Evolutionary conservation across 1,140 invertebrate species (phyloP).

Genomic region (Drosophila albomicans): DNA sequence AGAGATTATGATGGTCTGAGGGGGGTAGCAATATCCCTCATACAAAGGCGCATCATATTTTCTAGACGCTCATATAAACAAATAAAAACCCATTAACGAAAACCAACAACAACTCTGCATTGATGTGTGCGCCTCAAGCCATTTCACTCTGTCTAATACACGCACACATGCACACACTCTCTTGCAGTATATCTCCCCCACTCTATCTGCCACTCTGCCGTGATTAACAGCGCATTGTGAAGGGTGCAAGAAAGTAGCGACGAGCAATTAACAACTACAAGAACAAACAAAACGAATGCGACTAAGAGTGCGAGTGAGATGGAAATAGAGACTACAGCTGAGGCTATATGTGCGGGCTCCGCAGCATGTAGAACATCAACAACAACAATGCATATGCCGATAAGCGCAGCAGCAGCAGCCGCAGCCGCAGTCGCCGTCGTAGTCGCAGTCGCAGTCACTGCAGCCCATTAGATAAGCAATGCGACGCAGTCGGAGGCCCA

Average conservation of each 20-base stretch:
- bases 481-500: slow-evolving; percentile 51
- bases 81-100: slow-evolving; percentile 81
- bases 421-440: slow-evolving; percentile 11
- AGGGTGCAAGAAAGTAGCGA: slow-evolving; percentile 77
- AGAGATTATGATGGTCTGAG: slow-evolving; percentile 13
- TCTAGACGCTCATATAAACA: slow-evolving; percentile 67
- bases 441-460: slow-evolving; percentile 42
- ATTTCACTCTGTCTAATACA: neutral
- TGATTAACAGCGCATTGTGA: slow-evolving; percentile 67
- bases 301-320: slow-evolving; percentile 2
- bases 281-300: slow-evolving; percentile 57
- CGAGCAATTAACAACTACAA: slow-evolving; percentile 81
- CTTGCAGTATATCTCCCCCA: neutral
- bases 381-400: slow-evolving; percentile 48
- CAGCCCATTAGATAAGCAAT: slow-evolving; percentile 73
- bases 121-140: slow-evolving; percentile 56
- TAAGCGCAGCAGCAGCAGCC: slow-evolving; percentile 43
- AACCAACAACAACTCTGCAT: slow-evolving; percentile 63
- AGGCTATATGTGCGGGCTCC: slow-evolving; percentile 47
- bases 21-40: slow-evolving; percentile 46
- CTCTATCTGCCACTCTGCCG: slow-evolving; percentile 33
- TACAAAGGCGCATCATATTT: slow-evolving; percentile 54
- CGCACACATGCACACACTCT: neutral
- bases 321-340: no score
- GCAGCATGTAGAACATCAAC: slow-evolving; percentile 28